A percentile compares a stretch with the other conserved stretches of the same genome.
Conservation (phyloP, 1,140 invertebrate genomes). For the Drosophila orena region DNA sequence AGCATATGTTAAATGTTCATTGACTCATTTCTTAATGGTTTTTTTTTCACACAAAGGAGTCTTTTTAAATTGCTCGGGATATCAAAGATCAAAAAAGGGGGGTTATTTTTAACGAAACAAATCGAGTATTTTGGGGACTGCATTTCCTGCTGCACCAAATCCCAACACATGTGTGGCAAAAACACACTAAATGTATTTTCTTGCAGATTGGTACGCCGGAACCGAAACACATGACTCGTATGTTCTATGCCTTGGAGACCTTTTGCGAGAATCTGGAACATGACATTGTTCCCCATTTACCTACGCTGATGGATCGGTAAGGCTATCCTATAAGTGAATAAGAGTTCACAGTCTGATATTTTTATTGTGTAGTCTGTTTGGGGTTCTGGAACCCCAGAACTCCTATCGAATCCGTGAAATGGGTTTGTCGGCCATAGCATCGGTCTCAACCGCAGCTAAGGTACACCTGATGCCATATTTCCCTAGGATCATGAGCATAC, state of each 20-base stretch:
- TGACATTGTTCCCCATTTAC: constrained; percentile 89
- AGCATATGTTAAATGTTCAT: too few species aligned
- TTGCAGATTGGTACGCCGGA: constrained; percentile 86
- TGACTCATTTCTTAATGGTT: too few species aligned
- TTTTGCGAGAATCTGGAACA: constrained; percentile 92
- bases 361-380: constrained; percentile 85
- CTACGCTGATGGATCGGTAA: constrained; percentile 89
- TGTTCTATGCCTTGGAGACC: constrained; percentile 93
- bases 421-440: constrained; percentile 89
- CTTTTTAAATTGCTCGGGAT: too few species aligned
- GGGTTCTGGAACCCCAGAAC: constrained; percentile 86
- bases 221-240: constrained; percentile 88
- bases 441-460: constrained; percentile 90
- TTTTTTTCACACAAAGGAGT: too few species aligned
- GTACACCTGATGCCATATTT: constrained; percentile 91
- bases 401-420: constrained; percentile 88
- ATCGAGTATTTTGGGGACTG: too few species aligned
- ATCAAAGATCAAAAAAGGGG: too few species aligned
- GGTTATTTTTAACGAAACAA: too few species aligned
- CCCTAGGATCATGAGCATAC: constrained; percentile 87
- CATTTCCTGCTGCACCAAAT: constrained; percentile 4
- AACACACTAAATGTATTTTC: background rate
- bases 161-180: background rate
- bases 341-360: background rate
- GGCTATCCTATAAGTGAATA: background rate